Conservation (phyloP, 2,888 invertebrate species). For the Seladonia tumulorum region DNA sequence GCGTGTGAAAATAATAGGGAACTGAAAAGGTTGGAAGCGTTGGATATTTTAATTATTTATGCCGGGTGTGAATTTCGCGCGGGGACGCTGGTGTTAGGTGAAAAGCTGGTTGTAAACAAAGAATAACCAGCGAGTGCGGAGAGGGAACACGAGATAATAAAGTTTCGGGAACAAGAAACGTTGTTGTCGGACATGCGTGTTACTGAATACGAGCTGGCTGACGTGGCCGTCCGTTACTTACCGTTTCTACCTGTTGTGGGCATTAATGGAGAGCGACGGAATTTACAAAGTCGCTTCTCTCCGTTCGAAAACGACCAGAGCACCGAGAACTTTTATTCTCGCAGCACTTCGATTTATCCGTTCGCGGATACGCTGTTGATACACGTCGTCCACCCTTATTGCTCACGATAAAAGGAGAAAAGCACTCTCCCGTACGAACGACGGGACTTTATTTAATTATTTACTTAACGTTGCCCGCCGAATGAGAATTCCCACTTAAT, state of each 20-base stretch:
- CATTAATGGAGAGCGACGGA: neutral
- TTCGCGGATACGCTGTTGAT: too few relatives aligned
- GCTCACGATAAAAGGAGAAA: neutral
- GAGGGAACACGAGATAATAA: neutral
- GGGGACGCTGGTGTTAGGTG: neutral
- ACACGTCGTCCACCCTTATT: neutral
- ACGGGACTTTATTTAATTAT: slow-evolving; percentile 6
- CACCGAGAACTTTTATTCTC: neutral
- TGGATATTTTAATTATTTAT: neutral
- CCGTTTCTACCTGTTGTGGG: slow-evolving; percentile 7
- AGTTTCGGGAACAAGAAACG: slow-evolving; percentile 10
- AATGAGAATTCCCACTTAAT: neutral
- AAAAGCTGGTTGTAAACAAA: neutral
- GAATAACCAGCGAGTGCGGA: neutral
- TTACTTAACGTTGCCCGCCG: neutral
- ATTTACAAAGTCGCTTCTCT: slow-evolving; percentile 7
- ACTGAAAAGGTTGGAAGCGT: neutral
- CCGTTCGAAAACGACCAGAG: neutral
- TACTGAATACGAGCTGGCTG: slow-evolving; percentile 10
- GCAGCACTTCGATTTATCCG: neutral
- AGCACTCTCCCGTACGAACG: neutral
- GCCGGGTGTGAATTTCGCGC: neutral
- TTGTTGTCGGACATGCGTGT: slow-evolving; percentile 1
- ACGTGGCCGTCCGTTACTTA: slow-evolving; percentile 17
- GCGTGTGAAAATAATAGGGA: neutral